Evolutionary conservation across 2,888 invertebrate species (phyloP).

Genomic region (Pinctada fucata): DNA sequence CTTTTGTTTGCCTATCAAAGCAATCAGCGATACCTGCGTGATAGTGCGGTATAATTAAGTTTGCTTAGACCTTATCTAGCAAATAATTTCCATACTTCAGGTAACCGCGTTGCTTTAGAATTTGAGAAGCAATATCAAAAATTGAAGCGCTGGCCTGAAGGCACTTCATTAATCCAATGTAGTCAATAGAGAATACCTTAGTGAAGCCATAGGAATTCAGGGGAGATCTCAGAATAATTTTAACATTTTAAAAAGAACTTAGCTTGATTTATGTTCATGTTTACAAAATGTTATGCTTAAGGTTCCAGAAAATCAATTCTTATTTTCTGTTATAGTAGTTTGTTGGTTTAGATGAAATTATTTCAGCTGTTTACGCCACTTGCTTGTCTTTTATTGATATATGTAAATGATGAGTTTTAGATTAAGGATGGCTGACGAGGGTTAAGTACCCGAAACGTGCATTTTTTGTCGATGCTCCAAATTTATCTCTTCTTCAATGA

Average conservation of each 20-base stretch:
- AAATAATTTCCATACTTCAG: slow-evolving; percentile 30
- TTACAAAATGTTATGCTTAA: too few species aligned
- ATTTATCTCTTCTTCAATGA: too few species aligned
- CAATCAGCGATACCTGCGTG: slow-evolving; percentile 17
- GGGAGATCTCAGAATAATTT: not conserved
- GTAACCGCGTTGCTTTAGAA: slow-evolving; percentile 7
- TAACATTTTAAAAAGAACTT: too few species aligned
- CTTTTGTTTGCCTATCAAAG: not conserved
- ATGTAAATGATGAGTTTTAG: too few species aligned
- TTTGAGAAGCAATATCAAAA: slow-evolving; percentile 9
- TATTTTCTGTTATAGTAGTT: slow-evolving; percentile 4
- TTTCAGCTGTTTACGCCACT: too few species aligned
- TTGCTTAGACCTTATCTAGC: slow-evolving; percentile 38
- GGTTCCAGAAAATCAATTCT: not conserved
- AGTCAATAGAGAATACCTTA: slow-evolving; percentile 1
- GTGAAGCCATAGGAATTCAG: slow-evolving; percentile 6
- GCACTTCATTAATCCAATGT: not conserved
- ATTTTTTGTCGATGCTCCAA: too few species aligned
- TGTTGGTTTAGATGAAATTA: too few species aligned
- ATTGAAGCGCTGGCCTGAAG: slow-evolving; percentile 25
- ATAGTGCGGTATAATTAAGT: slow-evolving; percentile 31
- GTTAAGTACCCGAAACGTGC: too few species aligned
- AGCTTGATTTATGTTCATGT: too few species aligned
- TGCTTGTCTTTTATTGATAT: too few species aligned
- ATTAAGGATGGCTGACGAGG: too few species aligned